These are phyloP conservation scores for Actias luna DNA, from an alignment of 2,888 invertebrate genomes.

Conservation along the genomic window DNA sequence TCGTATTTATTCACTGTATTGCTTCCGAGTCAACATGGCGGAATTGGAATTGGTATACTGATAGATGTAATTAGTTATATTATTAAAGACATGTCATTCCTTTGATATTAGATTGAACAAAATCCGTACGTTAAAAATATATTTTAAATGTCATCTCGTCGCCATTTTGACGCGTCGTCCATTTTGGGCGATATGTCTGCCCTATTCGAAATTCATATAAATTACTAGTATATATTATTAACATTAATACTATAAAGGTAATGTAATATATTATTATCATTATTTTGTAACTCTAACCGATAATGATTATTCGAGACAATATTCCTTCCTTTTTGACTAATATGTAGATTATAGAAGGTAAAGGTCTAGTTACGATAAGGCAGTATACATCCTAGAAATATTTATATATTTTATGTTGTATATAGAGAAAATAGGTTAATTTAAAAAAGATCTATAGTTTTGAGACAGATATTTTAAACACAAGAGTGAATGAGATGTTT, in stretches of 20 bases:
- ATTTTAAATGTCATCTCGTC: too few relatives aligned
- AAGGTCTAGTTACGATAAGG: neutral
- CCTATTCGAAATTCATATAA: neutral
- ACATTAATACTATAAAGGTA: neutral
- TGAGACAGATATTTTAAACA: neutral
- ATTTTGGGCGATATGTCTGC: neutral
- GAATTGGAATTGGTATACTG: too few relatives aligned
- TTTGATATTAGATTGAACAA: neutral
- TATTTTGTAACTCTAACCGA: neutral
- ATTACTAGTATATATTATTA: constrained; percentile 1
- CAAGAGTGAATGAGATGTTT: neutral
- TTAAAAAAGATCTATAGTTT: neutral
- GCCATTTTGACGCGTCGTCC: neutral
- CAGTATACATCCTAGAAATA: neutral
- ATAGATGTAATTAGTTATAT: too few relatives aligned
- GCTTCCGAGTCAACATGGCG: too few relatives aligned
- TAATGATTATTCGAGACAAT: neutral
- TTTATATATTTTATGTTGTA: neutral
- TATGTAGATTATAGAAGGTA: neutral
- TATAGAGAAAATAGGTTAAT: neutral
- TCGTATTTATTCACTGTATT: too few relatives aligned
- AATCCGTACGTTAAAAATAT: neutral
- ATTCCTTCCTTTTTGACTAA: neutral
- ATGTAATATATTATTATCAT: neutral
- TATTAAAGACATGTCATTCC: neutral